These are phyloP conservation scores for Grantiella picta DNA, from an alignment of 2,113 vertebrate genomes.

Conservation along the genomic window DNA sequence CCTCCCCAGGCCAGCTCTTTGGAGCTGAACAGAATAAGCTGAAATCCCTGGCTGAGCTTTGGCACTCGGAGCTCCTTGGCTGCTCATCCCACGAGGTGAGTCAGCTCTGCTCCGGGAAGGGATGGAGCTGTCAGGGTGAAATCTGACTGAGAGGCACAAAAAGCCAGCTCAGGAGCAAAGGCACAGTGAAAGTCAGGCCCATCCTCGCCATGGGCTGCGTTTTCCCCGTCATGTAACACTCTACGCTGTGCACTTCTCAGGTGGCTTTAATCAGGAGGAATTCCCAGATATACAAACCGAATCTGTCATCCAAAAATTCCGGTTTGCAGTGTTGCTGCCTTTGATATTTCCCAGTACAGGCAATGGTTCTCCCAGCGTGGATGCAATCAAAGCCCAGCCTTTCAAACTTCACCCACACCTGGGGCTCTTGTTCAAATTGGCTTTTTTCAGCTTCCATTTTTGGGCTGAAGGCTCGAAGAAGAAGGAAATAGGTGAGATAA, in stretches of 20 bases:
- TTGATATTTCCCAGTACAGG: neutral
- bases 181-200: accelerated
- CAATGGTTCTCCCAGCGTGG: accelerated
- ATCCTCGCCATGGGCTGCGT: accelerated
- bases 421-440: neutral
- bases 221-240: neutral
- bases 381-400: neutral
- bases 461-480: conserved; percentile 86
- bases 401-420: neutral
- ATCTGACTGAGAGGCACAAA: accelerated
- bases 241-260: neutral
- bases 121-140: accelerated
- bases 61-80: neutral
- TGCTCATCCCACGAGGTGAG: neutral
- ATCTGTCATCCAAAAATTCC: neutral
- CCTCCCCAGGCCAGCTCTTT: accelerated
- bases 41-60: neutral
- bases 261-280: neutral
- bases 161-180: neutral
- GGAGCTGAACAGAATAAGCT: accelerated
- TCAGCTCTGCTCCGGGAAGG: neutral
- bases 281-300: neutral
- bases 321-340: neutral
- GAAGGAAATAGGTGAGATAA: conserved; percentile 85
- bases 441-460: conserved; percentile 74